Evolutionary conservation across 2,113 vertebrate species (phyloP).

Genomic region (Chitala chitala): DNA sequence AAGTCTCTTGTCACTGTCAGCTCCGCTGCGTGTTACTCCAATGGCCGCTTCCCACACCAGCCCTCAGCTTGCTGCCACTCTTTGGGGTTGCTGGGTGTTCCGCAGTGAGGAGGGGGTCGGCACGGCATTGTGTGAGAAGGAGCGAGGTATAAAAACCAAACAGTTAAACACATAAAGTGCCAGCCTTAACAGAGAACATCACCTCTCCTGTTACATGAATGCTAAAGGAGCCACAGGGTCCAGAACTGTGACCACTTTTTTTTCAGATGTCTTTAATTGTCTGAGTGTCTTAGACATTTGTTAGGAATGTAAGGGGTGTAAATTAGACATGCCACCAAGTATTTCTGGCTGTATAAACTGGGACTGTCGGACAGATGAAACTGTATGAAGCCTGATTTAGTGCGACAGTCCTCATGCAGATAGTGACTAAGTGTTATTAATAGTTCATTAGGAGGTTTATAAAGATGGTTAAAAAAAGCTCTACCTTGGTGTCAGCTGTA

Average conservation of each 20-base stretch:
- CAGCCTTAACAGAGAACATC: not conserved
- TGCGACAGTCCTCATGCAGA: no score
- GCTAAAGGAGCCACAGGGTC: no score
- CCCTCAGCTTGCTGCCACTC: not conserved
- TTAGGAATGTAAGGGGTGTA: no score
- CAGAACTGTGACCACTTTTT: no score
- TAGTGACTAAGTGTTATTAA: not conserved
- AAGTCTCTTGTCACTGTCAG: not conserved
- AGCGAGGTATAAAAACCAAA: not conserved
- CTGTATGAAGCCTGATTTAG: not conserved
- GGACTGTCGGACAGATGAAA: not conserved
- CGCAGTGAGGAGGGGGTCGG: not conserved
- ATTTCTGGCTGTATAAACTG: not conserved
- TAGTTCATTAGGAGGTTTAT: not conserved
- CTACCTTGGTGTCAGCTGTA: not conserved
- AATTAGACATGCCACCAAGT: no score
- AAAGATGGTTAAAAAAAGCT: not conserved
- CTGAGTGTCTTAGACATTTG: no score
- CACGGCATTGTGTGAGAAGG: not conserved
- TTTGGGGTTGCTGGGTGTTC: not conserved
- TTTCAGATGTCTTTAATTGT: no score
- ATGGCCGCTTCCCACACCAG: not conserved
- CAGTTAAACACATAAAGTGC: not conserved
- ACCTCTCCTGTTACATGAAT: not conserved
- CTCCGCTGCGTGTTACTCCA: not conserved